Evolutionary conservation across 92 coral and sea anemone species (phyloP), one percentile per base, ranked within the genome.

Genomic region (Pocillopora meandrina): DNA sequence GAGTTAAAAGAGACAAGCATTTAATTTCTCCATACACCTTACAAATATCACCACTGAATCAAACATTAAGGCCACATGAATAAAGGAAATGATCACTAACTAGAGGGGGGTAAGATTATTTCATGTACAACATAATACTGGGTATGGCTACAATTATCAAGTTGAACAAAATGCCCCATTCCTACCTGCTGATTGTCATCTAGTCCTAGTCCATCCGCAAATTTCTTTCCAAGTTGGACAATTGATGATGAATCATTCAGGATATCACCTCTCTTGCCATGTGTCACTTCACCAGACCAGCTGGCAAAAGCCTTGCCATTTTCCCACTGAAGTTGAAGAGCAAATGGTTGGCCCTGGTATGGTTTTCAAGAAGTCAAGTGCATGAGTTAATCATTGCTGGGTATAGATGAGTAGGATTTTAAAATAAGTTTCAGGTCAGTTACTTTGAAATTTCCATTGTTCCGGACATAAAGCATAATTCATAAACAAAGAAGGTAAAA

Each of bases 121-220:
- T 42, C 52, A 0, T 3, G 52, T 3, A 2, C 6, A 42, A 42
- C 52, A 7, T 42, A 42, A 42, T 42, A 42, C 4, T 42, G 8
- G 52, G 52, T 3, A 42, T 3, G 8, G 52, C 52, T 42, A 72
- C 56, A 2, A 23, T 66, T 23, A 66, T 14, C 71, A 66, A 12
- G 71, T 19, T 12, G 3, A 12, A 19, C 5, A 3, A 66, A 17
- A 1, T 49, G n/a, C 52, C 2, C 12, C 2, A 20, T 1, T 17
- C 9, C 26, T 76, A 94, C 98, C 98, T 94, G 95, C 74, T 96
- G 87, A 58, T 90, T 86, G 10, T 94, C 94, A 57, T 78, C 62
- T 19, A 96, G 77, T 26, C 96, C 98, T 73, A 90, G 88, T 62
- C 85, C 72, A 23, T 95, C 91, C 47, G 96, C 96, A 94, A 96